phyloP scores from a whole-genome alignment of 53 echinoderm and acorn worm genomes.

The Mesocentrotus franciscanus region DNA sequence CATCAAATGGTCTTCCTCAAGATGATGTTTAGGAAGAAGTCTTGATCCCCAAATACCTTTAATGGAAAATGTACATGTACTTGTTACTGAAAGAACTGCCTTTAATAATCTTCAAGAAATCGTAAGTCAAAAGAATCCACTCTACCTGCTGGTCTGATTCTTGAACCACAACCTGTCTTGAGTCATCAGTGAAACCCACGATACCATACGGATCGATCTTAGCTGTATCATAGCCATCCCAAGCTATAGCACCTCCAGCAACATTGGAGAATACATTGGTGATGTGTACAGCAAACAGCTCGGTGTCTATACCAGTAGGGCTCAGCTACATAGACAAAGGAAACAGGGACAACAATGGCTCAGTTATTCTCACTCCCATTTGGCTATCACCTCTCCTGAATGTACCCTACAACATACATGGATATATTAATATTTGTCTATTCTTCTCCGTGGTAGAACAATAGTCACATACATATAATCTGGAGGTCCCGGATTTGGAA shows the following conservation, averaged over 20 bases:
- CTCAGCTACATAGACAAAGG: slow-evolving; percentile 69
- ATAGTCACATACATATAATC: too few species aligned
- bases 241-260: slow-evolving; percentile 81
- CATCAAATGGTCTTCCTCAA: background rate
- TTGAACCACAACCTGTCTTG: slow-evolving; percentile 70
- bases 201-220: slow-evolving; percentile 89
- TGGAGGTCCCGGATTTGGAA: too few species aligned
- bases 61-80: background rate
- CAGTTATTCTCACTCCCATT: background rate
- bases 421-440: background rate
- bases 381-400: background rate
- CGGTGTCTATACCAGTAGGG: slow-evolving; percentile 71
- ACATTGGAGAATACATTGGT: slow-evolving; percentile 75
- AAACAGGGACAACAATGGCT: background rate
- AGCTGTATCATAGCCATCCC: slow-evolving; percentile 67
- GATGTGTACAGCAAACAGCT: slow-evolving; percentile 91
- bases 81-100: background rate
- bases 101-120: background rate
- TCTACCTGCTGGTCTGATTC: slow-evolving; percentile 85
- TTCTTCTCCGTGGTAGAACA: background rate
- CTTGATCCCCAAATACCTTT: background rate
- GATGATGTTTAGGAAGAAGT: background rate
- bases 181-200: slow-evolving; percentile 76
- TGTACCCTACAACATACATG: background rate
- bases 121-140: background rate